Evolutionary conservation across 2,888 invertebrate genomes (phyloP).

Genomic region (Cerceris ruficornis): DNA sequence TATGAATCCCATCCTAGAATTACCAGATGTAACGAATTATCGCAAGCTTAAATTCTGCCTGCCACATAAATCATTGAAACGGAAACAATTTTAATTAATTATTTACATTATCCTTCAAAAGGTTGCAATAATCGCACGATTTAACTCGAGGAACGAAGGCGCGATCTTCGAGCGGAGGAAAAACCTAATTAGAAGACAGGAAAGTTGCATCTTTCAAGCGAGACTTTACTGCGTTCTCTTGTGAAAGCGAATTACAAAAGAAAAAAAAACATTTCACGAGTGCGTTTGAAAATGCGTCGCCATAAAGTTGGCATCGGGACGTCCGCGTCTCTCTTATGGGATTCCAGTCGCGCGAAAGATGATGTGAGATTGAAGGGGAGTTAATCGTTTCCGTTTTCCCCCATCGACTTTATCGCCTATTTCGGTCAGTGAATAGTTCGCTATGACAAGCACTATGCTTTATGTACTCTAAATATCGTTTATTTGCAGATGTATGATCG

Average conservation of each 20-base stretch:
- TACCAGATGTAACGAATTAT: too few species aligned
- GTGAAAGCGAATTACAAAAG: constrained; percentile 8
- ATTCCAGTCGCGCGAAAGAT: constrained; percentile 16
- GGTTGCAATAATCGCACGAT: too few species aligned
- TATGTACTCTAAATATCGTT: constrained; percentile 14
- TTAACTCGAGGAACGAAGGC: not conserved
- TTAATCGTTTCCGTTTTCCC: constrained; percentile 24
- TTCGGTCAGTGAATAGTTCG: constrained; percentile 8
- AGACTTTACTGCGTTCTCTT: constrained; percentile 14
- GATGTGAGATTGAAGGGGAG: constrained; percentile 37
- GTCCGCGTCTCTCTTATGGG: constrained; percentile 30
- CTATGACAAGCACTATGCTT: constrained; percentile 10
- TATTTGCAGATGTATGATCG: too few species aligned
- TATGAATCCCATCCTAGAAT: too few species aligned
- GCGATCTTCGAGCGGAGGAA: not conserved
- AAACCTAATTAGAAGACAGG: not conserved
- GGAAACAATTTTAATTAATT: too few species aligned
- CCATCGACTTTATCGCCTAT: constrained; percentile 1
- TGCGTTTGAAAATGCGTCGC: constrained; percentile 71
- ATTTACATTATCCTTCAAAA: too few species aligned
- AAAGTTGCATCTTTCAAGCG: not conserved
- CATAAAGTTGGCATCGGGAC: constrained; percentile 75
- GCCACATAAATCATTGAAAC: too few species aligned
- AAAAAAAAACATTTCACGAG: constrained; percentile 36
- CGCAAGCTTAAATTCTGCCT: too few species aligned